Evolutionary conservation across 30 jellyfish, hydroid and myxozoan genomes (phyloP).

Genomic region (Cassiopea andromeda): DNA sequence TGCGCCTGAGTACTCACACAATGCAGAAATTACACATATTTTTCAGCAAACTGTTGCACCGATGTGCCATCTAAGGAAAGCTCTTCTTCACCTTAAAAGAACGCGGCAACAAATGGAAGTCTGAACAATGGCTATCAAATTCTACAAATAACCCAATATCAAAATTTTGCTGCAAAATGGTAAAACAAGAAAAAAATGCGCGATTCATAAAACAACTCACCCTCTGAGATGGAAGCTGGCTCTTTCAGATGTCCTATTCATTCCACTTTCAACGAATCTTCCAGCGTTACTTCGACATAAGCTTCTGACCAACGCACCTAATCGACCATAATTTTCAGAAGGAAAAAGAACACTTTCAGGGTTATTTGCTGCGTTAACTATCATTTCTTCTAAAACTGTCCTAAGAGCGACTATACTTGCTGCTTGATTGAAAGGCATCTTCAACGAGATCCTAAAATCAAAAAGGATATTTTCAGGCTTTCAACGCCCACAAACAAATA

Average conservation of each 20-base stretch:
- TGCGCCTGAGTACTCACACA: too few species aligned
- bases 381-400: slow-evolving; percentile 77
- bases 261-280: slow-evolving; percentile 5
- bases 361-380: slow-evolving; percentile 74
- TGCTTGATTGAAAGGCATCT: slow-evolving; percentile 90
- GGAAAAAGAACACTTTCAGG: slow-evolving; percentile 76
- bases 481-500: not conserved
- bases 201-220: not conserved
- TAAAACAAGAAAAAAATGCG: not conserved
- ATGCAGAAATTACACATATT: too few species aligned
- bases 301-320: slow-evolving; percentile 49
- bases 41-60: too few species aligned
- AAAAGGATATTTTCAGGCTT: not conserved
- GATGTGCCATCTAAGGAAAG: too few species aligned
- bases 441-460: slow-evolving; percentile 75
- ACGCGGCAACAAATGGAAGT: not conserved
- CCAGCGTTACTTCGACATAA: slow-evolving; percentile 94
- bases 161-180: not conserved
- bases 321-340: slow-evolving; percentile 47
- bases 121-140: not conserved
- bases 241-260: too few species aligned
- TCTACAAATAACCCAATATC: not conserved
- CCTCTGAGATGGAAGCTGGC: not conserved
- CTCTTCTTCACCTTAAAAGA: not conserved
- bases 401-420: slow-evolving; percentile 83